These are phyloP conservation scores for Drosophila bocqueti DNA, from an alignment of 1,140 invertebrate genomes.

Conservation along the genomic window DNA sequence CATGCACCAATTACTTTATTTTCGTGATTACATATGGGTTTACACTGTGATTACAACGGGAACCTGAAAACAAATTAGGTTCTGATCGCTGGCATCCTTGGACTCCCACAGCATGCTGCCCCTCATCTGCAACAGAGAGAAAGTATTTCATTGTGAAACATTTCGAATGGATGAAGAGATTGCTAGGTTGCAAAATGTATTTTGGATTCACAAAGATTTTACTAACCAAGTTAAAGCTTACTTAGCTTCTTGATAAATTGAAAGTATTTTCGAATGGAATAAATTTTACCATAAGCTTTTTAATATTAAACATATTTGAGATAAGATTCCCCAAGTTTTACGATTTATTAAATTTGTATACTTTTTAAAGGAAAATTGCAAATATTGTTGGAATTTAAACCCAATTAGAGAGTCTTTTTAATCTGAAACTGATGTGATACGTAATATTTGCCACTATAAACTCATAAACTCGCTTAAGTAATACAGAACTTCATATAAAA, in stretches of 20 bases:
- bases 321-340: neutral
- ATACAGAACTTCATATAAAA: neutral
- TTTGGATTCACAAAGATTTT: too few species aligned
- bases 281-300: neutral
- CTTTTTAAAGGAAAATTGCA: neutral
- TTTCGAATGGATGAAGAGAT: neutral
- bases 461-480: neutral
- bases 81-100: conserved; percentile 58
- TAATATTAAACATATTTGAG: neutral
- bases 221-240: too few species aligned
- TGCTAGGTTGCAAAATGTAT: neutral
- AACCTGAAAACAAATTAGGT: conserved; percentile 80
- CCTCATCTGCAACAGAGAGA: conserved; percentile 52
- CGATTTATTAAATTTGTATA: neutral
- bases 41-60: conserved; percentile 70
- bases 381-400: neutral
- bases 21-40: conserved; percentile 51
- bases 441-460: neutral
- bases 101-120: conserved; percentile 81
- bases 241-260: too few species aligned
- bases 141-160: neutral
- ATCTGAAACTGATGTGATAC: neutral
- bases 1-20: conserved; percentile 82
- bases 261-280: neutral
- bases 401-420: neutral